Base-by-base conservation (phyloP, 2,797 vertebrate genomes). In the Sebastes cheni region DNA sequence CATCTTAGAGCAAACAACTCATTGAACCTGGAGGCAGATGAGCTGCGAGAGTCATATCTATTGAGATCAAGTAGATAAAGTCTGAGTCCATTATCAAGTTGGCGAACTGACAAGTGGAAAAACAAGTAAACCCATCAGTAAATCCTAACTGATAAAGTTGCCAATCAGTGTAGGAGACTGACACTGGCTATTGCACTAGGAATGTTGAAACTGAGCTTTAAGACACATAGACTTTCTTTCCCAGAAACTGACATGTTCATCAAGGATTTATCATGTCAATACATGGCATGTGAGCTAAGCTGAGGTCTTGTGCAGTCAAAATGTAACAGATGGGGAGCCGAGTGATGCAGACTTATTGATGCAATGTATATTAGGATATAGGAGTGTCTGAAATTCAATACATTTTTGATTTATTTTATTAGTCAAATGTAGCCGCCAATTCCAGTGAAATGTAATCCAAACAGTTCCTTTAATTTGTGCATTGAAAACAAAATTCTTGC, bases 191-290 rank as follows among this genome's bases (percentile, higher is more conserved):
- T 25, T 27, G 67, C 25, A 13, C 2, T 3, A 50, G 58, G 12
- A 77, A 67, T 61, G 27, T 72, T 46, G 9, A 3, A 62, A 46
- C 29, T 32, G 59, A 11, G 1, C 46, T 67, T 12, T 29, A 27
- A 59, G 16, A 68, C 64, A 64, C n/a, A 69, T 27, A 12, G 10
- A 30, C 60, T 69, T 42, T 6, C 9, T 72, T 84, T 56, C 72
- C 58, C 34, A 84, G 83, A 84, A 86, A 79, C 77, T 80, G 80
- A 79, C 80, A 71, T 32, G 5, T 11, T 62, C 61, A 64, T 72
- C 46, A 71, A 52, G 46, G 67, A 77, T 77, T 27, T 71, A 67
- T 80, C 73, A 58, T 29, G 22, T 72, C 61, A 65, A 60, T 27
- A 46, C 13, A 39, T 69, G 29, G 55, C 23, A 23, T 74, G 55